Evolutionary conservation across 30 jellyfish, hydroid and myxozoan species (phyloP), one percentile per base, ranked within the genome.

Genomic region (Aurelia coerulea): DNA sequence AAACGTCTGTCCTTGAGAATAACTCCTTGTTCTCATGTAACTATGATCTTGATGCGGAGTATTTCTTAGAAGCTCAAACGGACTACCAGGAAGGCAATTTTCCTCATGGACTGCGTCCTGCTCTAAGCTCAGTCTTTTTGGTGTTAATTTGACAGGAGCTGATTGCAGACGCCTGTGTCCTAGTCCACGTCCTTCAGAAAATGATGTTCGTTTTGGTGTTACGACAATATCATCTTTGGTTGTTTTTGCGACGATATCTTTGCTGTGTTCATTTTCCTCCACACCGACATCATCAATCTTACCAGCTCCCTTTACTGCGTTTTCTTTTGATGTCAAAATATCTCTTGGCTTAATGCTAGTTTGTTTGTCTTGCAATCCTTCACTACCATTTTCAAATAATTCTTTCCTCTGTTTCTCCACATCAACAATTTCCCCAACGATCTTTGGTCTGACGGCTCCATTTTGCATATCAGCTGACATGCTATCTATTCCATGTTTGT

Each of bases 101-200:
- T 70, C 51, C 51, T 39, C 51, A 39, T 39, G 51, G 51, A 39
- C 91, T 16, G 68, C 71, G 1, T 1, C 32, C 4, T 37, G 3
- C 17, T 42, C 73, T 52, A 14, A 8, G 29, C 62, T 15, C 29
- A 33, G 52, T 19, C 52, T 65, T 15, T 29, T 42, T 65, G 89
- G 80, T 6, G 85, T 68, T 35, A 67, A 41, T 31, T 56, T 37
- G 13, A 70, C 68, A 23, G 94, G 94, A 15, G 99, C 99, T 19
- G 99, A 94, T 64, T 68, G 83, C 90, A 89, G 14, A 5, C 99
- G 89, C 33, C 99, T 74, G 65, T 94, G 99, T 16, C 99, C 99
- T n/a, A 80, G 31, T 3, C 62, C 46, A 13, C 79, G 73, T 4
- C 85, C 85, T 49, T 82, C 85, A 52, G 85, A 10, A 37, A 71